Evolutionary conservation across 1,140 invertebrate species (phyloP), one percentile per base, ranked within the genome.

Genomic region (Ganaspis sp.): DNA sequence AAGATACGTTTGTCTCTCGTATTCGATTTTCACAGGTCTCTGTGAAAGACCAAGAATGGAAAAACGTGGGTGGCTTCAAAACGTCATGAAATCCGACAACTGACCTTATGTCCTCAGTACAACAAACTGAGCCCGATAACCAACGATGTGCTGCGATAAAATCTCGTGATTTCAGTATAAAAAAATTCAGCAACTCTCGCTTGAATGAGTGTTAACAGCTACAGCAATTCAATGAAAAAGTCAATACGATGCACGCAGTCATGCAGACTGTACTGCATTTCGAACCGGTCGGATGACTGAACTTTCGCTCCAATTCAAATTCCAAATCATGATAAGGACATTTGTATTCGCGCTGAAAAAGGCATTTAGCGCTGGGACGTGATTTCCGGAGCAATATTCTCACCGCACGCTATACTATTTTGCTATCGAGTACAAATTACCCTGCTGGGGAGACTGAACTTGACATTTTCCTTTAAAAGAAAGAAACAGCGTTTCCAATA

Each of bases 41-140:
- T 34, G 2, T 34, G 29, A 34, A 34, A 34, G 6, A 6, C 29
- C 29, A 34, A 34, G 6, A 34, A 34, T 34, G 29, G 29, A 34
- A 34, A 34, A 34, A 34, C 29, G 29, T 34, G 29, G 29, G 29
- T 34, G 29, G 74, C 45, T 79, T 79, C 81, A 81, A 83, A 81
- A 83, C 71, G 76, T 72, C 79, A 81, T 34, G 70, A 73, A 76
- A 83, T 83, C n/a, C 15, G 81, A 37, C 40, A 9, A 38, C 11
- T 17, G 29, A 73, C 58, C 40, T 83, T 83, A 80, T 69, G 38
- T 21, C 4, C 40, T 17, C 4, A 53, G 45, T 42, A 42, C 69
- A 54, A 40, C 26, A 42, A 29, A 83, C 78, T 42, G 45, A 53
- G 17, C 37, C 78, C 69, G 79, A 83, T 83, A 82, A 82, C 80